Percentiles rank a stretch among this genome's conserved stretches.
Evolutionary conservation across 1,140 invertebrate genomes (phyloP).

Genomic region (Trinorchestia longiramus): DNA sequence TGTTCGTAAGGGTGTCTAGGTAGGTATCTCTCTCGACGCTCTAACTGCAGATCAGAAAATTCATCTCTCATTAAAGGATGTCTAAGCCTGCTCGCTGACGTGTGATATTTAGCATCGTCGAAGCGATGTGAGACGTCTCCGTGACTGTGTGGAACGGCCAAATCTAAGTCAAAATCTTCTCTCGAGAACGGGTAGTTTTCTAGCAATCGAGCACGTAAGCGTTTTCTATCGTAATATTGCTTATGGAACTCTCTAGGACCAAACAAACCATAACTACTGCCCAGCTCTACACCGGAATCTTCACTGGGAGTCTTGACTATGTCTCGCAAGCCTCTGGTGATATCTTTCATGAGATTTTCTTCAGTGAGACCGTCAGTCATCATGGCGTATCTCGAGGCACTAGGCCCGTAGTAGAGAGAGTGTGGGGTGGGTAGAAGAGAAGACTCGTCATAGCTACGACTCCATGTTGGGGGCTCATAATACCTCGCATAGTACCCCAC

Average conservation of each 20-base stretch:
- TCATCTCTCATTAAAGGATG: constrained; percentile 3
- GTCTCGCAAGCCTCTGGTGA: constrained; percentile 66
- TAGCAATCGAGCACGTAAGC: constrained; percentile 72
- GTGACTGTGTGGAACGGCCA: constrained; percentile 54
- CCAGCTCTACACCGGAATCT: constrained; percentile 84
- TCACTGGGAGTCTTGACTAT: constrained; percentile 84
- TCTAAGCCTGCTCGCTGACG: neutral
- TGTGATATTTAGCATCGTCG: neutral
- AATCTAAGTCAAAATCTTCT: neutral
- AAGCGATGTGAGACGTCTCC: constrained; percentile 56
- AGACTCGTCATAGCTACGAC: constrained; percentile 30
- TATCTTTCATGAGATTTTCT: constrained; percentile 57
- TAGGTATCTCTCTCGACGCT: constrained; percentile 9
- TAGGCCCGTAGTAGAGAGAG: constrained; percentile 46
- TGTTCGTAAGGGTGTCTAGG: constrained; percentile 8
- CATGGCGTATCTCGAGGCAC: constrained; percentile 22
- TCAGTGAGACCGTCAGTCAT: neutral
- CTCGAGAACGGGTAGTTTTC: constrained; percentile 68
- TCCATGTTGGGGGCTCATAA: constrained; percentile 21
- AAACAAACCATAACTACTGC: constrained; percentile 72
- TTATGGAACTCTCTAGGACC: constrained; percentile 69
- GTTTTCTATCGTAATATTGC: constrained; percentile 68
- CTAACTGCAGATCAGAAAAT: constrained; percentile 23
- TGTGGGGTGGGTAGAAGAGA: neutral
- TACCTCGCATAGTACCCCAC: constrained; percentile 29